Base-by-base conservation (phyloP, 2,888 invertebrate species). In the Stomorhina lunata region DNA sequence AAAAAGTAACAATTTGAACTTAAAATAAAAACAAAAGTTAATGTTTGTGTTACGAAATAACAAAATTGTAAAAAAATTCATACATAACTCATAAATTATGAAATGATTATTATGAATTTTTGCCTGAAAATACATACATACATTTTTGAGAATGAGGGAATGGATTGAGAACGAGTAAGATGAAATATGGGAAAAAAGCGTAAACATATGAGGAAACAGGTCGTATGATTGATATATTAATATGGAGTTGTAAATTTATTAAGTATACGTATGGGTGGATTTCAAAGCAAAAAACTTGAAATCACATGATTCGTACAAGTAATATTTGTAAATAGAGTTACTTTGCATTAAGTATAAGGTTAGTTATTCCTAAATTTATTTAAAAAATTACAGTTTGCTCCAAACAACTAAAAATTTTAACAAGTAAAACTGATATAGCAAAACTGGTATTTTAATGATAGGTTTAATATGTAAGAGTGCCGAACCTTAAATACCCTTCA, bases 241-340 rank as follows among this genome's bases (percentile, higher is more conserved):
- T 45, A 34, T 34, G 15, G 12, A 50, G 9, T 32, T 34, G 9
- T 3, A 50, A 20, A 15, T 37, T 37, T 15, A 43, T 63, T 10
- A 43, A 20, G 37, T 73, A 73, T 73, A 63, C 73, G 73, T 10
- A 29, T n/a, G n/a, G n/a, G n/a, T n/a, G n/a, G n/a, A n/a, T n/a
- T n/a, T n/a, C n/a, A n/a, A n/a, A n/a, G n/a, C n/a, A n/a, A n/a
- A n/a, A n/a, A n/a, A n/a, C n/a, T n/a, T n/a, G n/a, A n/a, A n/a
- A n/a, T n/a, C n/a, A n/a, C n/a, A n/a, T n/a, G n/a, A n/a, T n/a
- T n/a, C n/a, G n/a, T n/a, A n/a, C n/a, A n/a, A n/a, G n/a, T n/a
- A n/a, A n/a, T n/a, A n/a, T n/a, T n/a, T n/a, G n/a, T n/a, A n/a
- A n/a, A n/a, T n/a, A n/a, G n/a, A n/a, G n/a, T n/a, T n/a, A n/a